These are phyloP conservation scores for Lasioglossum lativentre DNA, from an alignment of 2,888 invertebrate genomes.

Conservation along the genomic window DNA sequence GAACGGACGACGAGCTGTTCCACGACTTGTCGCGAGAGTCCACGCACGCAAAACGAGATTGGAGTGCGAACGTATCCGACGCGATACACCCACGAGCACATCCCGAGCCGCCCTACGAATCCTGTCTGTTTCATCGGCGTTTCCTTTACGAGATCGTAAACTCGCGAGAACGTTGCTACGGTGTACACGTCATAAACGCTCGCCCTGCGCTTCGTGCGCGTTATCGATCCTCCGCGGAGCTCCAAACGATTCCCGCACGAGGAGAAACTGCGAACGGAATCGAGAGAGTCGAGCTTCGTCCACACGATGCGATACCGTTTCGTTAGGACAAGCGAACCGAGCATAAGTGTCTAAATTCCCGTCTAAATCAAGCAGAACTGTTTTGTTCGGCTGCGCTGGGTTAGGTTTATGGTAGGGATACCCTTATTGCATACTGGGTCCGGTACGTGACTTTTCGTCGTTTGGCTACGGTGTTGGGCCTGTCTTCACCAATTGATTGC, in stretches of 20 bases:
- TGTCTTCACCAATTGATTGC: too few relatives aligned
- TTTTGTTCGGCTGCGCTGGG: too few relatives aligned
- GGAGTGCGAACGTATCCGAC: not conserved
- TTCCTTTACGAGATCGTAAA: constrained; percentile 45
- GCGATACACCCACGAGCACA: not conserved
- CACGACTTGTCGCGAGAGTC: constrained; percentile 38
- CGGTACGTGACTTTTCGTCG: too few relatives aligned
- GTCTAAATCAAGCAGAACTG: too few relatives aligned
- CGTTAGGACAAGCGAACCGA: not conserved
- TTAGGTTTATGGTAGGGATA: too few relatives aligned
- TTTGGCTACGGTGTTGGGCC: too few relatives aligned
- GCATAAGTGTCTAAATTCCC: too few relatives aligned
- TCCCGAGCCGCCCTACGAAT: not conserved
- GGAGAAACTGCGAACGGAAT: not conserved
- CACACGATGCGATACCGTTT: not conserved
- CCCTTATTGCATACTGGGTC: too few relatives aligned
- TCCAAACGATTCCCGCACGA: not conserved
- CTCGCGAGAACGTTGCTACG: not conserved
- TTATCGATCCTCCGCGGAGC: not conserved
- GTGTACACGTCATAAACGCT: constrained; percentile 31
- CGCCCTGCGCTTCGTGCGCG: constrained; percentile 16
- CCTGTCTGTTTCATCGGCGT: not conserved
- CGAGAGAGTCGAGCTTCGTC: not conserved
- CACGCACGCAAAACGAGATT: constrained; percentile 18
- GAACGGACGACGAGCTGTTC: constrained; percentile 28